These are phyloP conservation scores for Alfaro cultratus DNA, from an alignment of 2,797 vertebrate genomes.

Conservation along the genomic window DNA sequence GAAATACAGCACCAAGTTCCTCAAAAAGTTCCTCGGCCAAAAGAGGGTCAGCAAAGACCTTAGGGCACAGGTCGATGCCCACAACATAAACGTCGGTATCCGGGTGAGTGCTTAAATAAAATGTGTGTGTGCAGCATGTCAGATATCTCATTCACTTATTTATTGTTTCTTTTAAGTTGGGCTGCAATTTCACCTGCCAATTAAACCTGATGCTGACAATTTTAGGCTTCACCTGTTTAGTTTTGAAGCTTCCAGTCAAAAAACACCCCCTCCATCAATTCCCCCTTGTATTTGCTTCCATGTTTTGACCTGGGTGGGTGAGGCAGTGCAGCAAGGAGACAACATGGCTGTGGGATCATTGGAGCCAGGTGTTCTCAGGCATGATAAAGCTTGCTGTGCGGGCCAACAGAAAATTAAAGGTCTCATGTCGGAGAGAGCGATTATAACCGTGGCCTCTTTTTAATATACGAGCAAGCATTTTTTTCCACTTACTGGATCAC, in stretches of 20 bases:
- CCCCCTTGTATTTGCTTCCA: constrained; percentile 38
- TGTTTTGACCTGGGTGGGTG: constrained; percentile 60
- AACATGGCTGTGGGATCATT: constrained; percentile 62
- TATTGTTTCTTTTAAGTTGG: constrained; percentile 38
- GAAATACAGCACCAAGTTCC: constrained; percentile 96
- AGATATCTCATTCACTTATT: background rate
- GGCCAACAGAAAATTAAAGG: constrained; percentile 84
- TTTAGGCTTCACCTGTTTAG: constrained; percentile 30
- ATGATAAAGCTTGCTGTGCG: constrained; percentile 85
- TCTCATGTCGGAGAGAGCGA: constrained; percentile 77
- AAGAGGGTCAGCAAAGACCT: constrained; percentile 95
- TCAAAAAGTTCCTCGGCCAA: constrained; percentile 94
- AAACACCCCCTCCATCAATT: constrained; percentile 36
- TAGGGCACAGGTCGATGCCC: constrained; percentile 90
- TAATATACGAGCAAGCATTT: constrained; percentile 82
- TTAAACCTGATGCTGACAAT: constrained; percentile 39
- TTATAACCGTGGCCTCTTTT: constrained; percentile 80
- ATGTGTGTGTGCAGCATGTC: background rate
- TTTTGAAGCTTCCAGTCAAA: constrained; percentile 50
- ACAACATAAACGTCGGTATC: constrained; percentile 95
- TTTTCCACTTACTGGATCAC: constrained; percentile 74
- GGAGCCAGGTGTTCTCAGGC: constrained; percentile 85
- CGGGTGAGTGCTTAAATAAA: constrained; percentile 82
- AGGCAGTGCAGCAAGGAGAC: constrained; percentile 67
- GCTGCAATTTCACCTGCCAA: constrained; percentile 41